Conservation (phyloP, 1,140 invertebrate genomes). For the Venturia canescens region DNA sequence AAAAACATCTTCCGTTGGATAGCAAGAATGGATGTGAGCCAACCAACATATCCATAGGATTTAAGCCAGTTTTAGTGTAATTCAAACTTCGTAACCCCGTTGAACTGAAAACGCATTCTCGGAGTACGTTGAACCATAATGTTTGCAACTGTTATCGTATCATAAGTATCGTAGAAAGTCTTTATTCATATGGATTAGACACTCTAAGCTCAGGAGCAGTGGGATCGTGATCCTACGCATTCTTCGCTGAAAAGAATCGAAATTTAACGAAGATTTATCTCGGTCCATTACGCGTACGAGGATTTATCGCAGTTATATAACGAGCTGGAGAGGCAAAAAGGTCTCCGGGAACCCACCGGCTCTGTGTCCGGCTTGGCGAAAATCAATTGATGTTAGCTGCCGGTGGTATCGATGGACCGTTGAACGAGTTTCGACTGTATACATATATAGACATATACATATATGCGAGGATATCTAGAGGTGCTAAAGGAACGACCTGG, state of each 20-base stretch:
- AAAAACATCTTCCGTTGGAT: background rate
- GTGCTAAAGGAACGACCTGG: background rate
- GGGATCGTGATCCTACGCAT: background rate
- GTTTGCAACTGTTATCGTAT: too few relatives aligned
- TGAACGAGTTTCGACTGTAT: slow-evolving; percentile 18
- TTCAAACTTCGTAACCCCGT: too few relatives aligned
- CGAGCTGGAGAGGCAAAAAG: slow-evolving; percentile 5
- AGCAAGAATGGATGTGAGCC: too few relatives aligned
- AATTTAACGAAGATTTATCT: slow-evolving; percentile 46
- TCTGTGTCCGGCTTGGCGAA: slow-evolving; percentile 19
- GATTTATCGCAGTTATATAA: slow-evolving; percentile 44
- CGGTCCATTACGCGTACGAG: slow-evolving; percentile 40
- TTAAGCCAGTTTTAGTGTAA: too few relatives aligned
- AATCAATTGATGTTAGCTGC: slow-evolving; percentile 37
- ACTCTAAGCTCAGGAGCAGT: background rate
- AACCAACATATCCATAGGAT: too few relatives aligned
- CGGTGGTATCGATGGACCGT: slow-evolving; percentile 35
- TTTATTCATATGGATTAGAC: too few relatives aligned
- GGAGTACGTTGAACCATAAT: too few relatives aligned
- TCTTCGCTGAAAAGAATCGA: slow-evolving; percentile 32
- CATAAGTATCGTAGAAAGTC: too few relatives aligned
- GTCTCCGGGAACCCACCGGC: slow-evolving; percentile 6
- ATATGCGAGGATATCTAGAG: too few relatives aligned
- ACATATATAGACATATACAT: background rate
- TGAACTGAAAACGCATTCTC: too few relatives aligned